phyloP scores from a whole-genome alignment of 2,888 invertebrate species.

The Onchidella celtica region DNA sequence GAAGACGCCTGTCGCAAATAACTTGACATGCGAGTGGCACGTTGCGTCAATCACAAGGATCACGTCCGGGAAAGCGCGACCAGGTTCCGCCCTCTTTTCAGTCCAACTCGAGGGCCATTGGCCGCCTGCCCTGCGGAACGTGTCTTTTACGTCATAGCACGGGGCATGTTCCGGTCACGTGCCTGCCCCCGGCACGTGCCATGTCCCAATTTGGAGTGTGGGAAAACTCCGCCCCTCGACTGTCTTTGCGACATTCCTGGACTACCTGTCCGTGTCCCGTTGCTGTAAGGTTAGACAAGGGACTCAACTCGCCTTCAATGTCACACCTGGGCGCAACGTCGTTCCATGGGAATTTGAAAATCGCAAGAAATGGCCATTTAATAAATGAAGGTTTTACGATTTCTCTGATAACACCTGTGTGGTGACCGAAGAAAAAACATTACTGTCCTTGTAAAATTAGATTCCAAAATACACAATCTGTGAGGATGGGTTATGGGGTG shows the following conservation, averaged over 20 bases:
- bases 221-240: conserved; percentile 73
- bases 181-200: conserved; percentile 42
- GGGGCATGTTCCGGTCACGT: conserved; percentile 41
- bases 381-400: too few species aligned
- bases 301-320: background rate
- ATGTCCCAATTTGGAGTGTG: conserved; percentile 61
- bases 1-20: conserved; percentile 21
- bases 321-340: conserved; percentile 18
- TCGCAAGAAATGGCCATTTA: background rate
- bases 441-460: background rate
- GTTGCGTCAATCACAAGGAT: conserved; percentile 35
- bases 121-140: conserved; percentile 20
- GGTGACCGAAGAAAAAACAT: too few species aligned
- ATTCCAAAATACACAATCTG: too few species aligned
- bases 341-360: conserved; percentile 49
- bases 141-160: conserved; percentile 27
- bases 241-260: conserved; percentile 37
- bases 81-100: background rate
- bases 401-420: too few species aligned
- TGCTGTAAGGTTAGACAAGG: conserved; percentile 24
- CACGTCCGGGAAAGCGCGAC: background rate
- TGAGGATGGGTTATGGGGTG: too few species aligned
- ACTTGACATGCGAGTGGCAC: conserved; percentile 36
- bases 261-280: conserved; percentile 30
- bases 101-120: background rate